Conservation (phyloP, 2,888 invertebrate genomes). For the Rotaria macrura region DNA sequence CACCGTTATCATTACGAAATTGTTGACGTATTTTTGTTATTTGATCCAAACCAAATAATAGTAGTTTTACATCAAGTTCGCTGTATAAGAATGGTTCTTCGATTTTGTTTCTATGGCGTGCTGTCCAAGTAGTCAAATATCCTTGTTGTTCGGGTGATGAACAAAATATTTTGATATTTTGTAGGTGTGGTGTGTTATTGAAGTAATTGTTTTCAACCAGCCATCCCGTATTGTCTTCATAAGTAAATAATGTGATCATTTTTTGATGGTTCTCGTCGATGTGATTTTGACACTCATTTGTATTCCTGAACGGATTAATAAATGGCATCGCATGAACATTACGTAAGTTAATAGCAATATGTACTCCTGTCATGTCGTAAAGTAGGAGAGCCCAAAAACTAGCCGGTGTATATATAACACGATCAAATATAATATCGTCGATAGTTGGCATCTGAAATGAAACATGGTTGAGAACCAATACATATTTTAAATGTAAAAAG, state of each 20-base stretch:
- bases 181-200: not conserved
- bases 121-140: not conserved
- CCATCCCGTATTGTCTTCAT: not conserved
- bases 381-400: not conserved
- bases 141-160: not conserved
- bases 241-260: not conserved
- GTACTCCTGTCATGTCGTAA: not conserved
- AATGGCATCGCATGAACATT: not conserved
- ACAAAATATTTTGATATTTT: not conserved
- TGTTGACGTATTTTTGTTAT: not conserved
- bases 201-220: not conserved
- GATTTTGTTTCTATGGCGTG: not conserved
- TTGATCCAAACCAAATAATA: not conserved
- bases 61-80: not conserved
- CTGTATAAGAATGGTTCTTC: not conserved
- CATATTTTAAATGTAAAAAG: not conserved
- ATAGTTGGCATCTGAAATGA: not conserved
- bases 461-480: not conserved
- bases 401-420: not conserved
- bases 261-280: not conserved
- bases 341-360: not conserved
- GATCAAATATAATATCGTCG: not conserved
- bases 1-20: not conserved
- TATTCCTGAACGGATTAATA: not conserved
- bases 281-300: not conserved